phyloP scores from a whole-genome alignment of 23 tunicate genomes.

The Diplosoma virens region DNA sequence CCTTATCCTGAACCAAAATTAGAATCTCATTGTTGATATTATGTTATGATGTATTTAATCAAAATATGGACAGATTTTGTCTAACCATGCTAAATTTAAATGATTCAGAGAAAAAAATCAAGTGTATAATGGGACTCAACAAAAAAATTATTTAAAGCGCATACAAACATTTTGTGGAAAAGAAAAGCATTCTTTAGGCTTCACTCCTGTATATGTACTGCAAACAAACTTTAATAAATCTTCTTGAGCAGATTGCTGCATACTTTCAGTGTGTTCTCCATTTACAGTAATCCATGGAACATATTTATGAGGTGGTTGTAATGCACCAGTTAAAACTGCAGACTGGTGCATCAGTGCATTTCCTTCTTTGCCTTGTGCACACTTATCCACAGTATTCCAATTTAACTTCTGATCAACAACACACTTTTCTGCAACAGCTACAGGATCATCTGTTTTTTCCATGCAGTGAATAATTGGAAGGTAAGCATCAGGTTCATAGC shows the following conservation, averaged over 20 bases:
- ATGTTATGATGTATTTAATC: too few relatives aligned
- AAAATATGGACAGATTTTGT: too few relatives aligned
- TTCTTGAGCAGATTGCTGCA: conserved; percentile 74
- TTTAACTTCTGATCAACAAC: conserved; percentile 35
- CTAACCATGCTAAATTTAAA: too few relatives aligned
- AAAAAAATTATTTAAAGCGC: too few relatives aligned
- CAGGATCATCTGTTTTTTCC: conserved; percentile 57
- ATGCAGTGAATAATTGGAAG: conserved; percentile 85
- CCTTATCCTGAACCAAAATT: too few relatives aligned
- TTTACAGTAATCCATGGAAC: conserved; percentile 80
- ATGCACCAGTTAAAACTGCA: conserved; percentile 48
- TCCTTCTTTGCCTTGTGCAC: conserved; percentile 71
- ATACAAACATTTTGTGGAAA: too few relatives aligned
- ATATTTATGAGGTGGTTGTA: conserved; percentile 64
- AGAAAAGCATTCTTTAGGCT: conserved; percentile 48
- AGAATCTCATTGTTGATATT: too few relatives aligned
- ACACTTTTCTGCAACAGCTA: conserved; percentile 69
- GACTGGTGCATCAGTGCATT: conserved; percentile 70
- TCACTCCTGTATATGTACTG: conserved; percentile 61
- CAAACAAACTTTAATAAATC: conserved; percentile 53
- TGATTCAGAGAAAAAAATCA: too few relatives aligned
- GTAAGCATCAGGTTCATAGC: conserved; percentile 37
- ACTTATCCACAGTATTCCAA: conserved; percentile 52
- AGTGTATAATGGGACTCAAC: too few relatives aligned
- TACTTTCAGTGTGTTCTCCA: conserved; percentile 60